Conservation (phyloP, 37 sponge, comb jelly and placozoan species). For the Haliclona indistincta region DNA sequence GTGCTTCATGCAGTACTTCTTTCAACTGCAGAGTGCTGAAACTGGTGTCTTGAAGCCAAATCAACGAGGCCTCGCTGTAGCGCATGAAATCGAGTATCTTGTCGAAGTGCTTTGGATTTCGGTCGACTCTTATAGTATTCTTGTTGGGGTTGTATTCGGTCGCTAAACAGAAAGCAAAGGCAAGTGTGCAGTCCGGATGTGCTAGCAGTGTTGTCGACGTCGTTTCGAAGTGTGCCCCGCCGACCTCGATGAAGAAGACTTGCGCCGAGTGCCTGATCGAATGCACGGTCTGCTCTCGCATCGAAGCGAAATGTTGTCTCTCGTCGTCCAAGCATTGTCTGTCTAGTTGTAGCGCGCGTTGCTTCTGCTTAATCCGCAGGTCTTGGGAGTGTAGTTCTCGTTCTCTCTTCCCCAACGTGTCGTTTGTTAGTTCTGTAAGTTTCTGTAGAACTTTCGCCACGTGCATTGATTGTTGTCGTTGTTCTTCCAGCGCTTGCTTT, state of each 20-base stretch:
- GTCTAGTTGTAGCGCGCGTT: not conserved
- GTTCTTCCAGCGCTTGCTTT: too few relatives aligned
- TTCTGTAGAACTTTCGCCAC: too few relatives aligned
- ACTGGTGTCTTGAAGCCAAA: not conserved
- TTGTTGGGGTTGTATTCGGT: too few relatives aligned
- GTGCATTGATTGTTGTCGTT: too few relatives aligned
- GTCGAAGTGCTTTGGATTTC: slow-evolving; percentile 45
- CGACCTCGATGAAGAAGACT: slow-evolving; percentile 16
- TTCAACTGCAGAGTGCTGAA: not conserved
- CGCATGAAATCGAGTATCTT: slow-evolving; percentile 51
- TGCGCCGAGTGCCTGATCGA: not conserved
- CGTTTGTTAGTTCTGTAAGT: too few relatives aligned
- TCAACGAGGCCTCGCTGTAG: slow-evolving; percentile 15
- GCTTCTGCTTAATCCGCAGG: not conserved
- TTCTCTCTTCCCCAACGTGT: too few relatives aligned
- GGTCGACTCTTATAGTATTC: slow-evolving; percentile 7
- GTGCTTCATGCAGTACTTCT: slow-evolving; percentile 40
- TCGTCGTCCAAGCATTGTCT: slow-evolving; percentile 1
- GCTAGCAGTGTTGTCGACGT: not conserved
- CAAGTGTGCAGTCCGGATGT: slow-evolving; percentile 17
- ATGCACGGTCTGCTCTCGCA: not conserved
- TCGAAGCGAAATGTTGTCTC: too few relatives aligned
- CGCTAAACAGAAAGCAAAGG: too few relatives aligned
- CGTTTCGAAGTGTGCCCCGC: slow-evolving; percentile 19
- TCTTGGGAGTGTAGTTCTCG: too few relatives aligned